phyloP scores from a whole-genome alignment of 2,113 vertebrate genomes.

The Seriola rivoliana region DNA sequence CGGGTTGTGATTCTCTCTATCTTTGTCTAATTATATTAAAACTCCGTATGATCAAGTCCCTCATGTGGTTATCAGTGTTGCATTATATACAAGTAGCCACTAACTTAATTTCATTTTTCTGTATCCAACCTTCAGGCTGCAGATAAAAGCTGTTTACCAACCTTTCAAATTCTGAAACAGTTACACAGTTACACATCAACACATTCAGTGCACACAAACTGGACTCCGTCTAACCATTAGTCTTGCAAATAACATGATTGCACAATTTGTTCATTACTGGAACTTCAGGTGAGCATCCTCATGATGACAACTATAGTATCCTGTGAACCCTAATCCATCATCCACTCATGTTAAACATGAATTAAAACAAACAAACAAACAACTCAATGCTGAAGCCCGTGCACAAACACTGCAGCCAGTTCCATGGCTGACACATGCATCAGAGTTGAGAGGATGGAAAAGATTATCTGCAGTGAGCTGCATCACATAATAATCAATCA shows the following conservation, averaged over 20 bases:
- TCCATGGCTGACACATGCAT: no score
- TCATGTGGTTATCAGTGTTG: constrained; percentile 7
- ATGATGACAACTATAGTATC: no score
- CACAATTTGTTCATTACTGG: background rate
- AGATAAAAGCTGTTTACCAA: background rate
- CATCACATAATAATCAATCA: no score
- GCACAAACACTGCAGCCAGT: no score
- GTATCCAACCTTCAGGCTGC: background rate
- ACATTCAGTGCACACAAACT: background rate
- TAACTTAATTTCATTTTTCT: background rate
- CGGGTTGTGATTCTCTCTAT: background rate
- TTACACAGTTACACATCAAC: constrained; percentile 1
- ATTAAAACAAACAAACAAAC: no score
- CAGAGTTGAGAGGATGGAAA: no score
- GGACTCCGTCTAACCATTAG: background rate
- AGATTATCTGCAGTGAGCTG: no score
- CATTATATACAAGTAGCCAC: background rate
- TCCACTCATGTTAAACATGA: no score
- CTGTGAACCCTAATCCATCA: no score
- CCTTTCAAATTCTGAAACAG: background rate
- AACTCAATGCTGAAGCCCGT: no score
- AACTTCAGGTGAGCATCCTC: background rate
- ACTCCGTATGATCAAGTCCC: background rate
- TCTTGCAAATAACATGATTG: background rate
- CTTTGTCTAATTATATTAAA: constrained; percentile 5